Evolutionary conservation across 2,888 invertebrate species (phyloP), one percentile per base, ranked within the genome.

Genomic region (Polyommatus icarus): DNA sequence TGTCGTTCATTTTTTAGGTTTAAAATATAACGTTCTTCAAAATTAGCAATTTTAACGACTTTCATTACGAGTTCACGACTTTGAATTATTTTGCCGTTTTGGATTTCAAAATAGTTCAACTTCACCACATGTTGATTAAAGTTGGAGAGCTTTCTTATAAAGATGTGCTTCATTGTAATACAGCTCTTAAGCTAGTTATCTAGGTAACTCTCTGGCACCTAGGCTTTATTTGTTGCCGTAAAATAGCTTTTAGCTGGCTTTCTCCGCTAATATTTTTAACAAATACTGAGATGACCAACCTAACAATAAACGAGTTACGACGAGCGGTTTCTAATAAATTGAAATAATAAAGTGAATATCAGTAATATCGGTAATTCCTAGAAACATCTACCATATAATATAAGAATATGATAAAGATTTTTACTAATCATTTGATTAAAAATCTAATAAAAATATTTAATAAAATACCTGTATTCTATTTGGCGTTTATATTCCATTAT

Each of bases 171-270:
- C 46, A 46, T 46, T 4, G 4, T 54, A 18, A 12, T 18, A 15
- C 50, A 15, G 3, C 15, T 50, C 50, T n/a, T 54, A 61, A 12
- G 61, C 61, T 61, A 24, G 15, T 29, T 24, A 32, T 32, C 15
- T 61, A 61, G 61, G 18, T 29, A 67, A 12, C 29, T 67, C 61
- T 24, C 12, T 59, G 20, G 10, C 59, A 59, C n/a, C 59, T 61
- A 67, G 29, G 29, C 67, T 67, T 32, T 67, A 32, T 67, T 67
- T 67, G 67, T 67, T 15, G 29, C 29, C 67, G 32, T 67, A 67
- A 67, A 67, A 32, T 15, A 32, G 67, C 67, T 67, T 32, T 67
- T 67, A 67, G 67, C 29, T 15, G 18, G 15, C 29, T 67, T 32
- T 67, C 29, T 67, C 29, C 15, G 15, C 29, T 67, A 67, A 67